Conservation (phyloP, 2,797 vertebrate species). For the Menidia menidia region DNA sequence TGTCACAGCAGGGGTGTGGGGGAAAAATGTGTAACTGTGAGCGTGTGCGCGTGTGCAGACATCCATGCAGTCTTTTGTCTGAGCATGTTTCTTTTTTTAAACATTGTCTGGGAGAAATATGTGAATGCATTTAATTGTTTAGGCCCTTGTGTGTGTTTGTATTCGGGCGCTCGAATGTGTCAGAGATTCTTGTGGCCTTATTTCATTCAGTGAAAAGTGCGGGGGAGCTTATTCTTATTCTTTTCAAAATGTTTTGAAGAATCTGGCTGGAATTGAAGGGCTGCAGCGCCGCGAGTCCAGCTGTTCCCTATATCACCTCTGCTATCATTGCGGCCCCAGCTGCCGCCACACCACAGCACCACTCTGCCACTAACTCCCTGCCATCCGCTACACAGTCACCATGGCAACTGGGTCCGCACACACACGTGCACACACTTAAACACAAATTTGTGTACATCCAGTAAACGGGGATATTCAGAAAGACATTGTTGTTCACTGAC, state of each 20-base stretch:
- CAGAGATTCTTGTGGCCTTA: slow-evolving; percentile 71
- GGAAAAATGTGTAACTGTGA: slow-evolving; percentile 26
- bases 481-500: slow-evolving; percentile 76
- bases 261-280: slow-evolving; percentile 74
- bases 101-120: slow-evolving; percentile 33
- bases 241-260: slow-evolving; percentile 73
- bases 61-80: slow-evolving; percentile 31
- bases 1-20: slow-evolving; percentile 60
- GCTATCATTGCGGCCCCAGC: slow-evolving; percentile 55
- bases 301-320: slow-evolving; percentile 68
- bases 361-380: slow-evolving; percentile 77
- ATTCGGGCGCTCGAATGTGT: slow-evolving; percentile 70
- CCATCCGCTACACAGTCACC: slow-evolving; percentile 79
- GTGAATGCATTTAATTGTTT: slow-evolving; percentile 76
- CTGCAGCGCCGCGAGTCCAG: slow-evolving; percentile 66
- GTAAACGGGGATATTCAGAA: slow-evolving; percentile 76
- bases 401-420: slow-evolving; percentile 84
- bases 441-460: slow-evolving; percentile 32
- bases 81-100: slow-evolving; percentile 30
- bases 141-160: slow-evolving; percentile 67
- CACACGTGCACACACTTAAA: slow-evolving; percentile 39
- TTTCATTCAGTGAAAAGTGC: slow-evolving; percentile 79
- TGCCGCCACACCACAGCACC: slow-evolving; percentile 47
- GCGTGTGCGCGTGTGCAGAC: slow-evolving; percentile 24
- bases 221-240: slow-evolving; percentile 77